A percentile compares a stretch with the other conserved stretches of the same genome.
These are phyloP conservation scores for Euthynnus affinis DNA, from an alignment of 2,797 vertebrate species.

Conservation along the genomic window DNA sequence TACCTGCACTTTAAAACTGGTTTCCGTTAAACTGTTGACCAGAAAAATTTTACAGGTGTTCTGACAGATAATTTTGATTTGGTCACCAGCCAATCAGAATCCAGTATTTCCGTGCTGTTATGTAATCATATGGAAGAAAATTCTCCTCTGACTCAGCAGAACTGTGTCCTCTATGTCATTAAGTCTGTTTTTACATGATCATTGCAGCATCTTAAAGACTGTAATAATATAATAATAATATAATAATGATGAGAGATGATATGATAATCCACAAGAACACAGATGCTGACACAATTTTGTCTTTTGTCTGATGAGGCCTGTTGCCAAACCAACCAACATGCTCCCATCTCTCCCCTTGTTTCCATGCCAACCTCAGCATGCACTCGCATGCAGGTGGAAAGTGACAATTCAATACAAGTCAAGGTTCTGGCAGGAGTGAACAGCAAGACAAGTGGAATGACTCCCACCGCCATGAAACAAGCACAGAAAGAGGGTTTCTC, in stretches of 20 bases:
- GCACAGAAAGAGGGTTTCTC: neutral
- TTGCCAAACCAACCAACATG: constrained; percentile 38
- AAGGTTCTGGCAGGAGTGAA: constrained; percentile 29
- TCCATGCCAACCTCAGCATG: constrained; percentile 58
- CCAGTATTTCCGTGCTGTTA: neutral
- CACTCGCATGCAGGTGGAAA: constrained; percentile 37
- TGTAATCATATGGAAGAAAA: neutral
- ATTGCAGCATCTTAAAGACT: neutral
- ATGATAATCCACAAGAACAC: neutral
- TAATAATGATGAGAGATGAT: neutral
- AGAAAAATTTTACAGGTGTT: neutral
- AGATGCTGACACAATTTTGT: neutral
- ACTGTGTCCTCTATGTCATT: neutral
- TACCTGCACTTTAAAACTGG: neutral
- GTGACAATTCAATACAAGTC: constrained; percentile 23
- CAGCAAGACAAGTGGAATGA: neutral
- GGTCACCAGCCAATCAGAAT: neutral
- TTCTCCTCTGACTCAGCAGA: neutral
- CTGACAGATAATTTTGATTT: neutral
- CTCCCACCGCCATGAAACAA: neutral
- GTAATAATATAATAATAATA: neutral
- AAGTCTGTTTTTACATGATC: neutral
- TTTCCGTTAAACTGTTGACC: neutral
- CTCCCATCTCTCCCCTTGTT: constrained; percentile 47
- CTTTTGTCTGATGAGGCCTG: constrained; percentile 4